Percentiles rank a stretch among this genome's conserved stretches.
These are phyloP conservation scores for Hycleus cichorii DNA, from an alignment of 1,140 invertebrate genomes.

Conservation along the genomic window DNA sequence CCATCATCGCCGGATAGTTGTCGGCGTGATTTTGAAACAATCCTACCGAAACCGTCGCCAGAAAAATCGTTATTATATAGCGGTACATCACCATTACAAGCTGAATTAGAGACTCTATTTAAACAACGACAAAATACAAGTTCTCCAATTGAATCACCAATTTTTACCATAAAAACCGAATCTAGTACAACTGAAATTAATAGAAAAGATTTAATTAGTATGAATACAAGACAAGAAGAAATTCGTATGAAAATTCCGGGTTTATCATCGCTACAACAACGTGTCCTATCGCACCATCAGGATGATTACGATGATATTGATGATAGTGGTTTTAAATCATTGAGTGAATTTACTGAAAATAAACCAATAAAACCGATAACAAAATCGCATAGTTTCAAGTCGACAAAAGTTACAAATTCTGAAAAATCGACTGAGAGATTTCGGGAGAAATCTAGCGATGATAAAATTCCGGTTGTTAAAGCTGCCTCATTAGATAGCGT, in stretches of 20 bases:
- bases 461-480: slow-evolving; percentile 21
- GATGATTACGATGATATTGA: slow-evolving; percentile 31
- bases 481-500: slow-evolving; percentile 48
- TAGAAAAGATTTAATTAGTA: not conserved
- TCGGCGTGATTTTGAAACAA: slow-evolving; percentile 1
- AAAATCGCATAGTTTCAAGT: slow-evolving; percentile 60
- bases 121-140: slow-evolving; percentile 26
- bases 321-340: slow-evolving; percentile 38
- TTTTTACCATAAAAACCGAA: slow-evolving; percentile 4
- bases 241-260: slow-evolving; percentile 44
- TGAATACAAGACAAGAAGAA: slow-evolving; percentile 25
- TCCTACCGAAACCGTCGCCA: slow-evolving; percentile 15
- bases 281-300: slow-evolving; percentile 26
- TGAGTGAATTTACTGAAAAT: slow-evolving; percentile 42
- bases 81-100: slow-evolving; percentile 29
- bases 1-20: slow-evolving; percentile 29
- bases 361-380: slow-evolving; percentile 48
- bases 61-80: slow-evolving; percentile 11
- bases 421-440: slow-evolving; percentile 2
- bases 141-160: slow-evolving; percentile 10
- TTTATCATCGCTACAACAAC: slow-evolving; percentile 46
- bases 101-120: slow-evolving; percentile 33
- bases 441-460: not conserved
- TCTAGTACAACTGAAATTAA: not conserved
- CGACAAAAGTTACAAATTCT: slow-evolving; percentile 34